Percentiles rank a stretch among this genome's conserved stretches.
Conservation (phyloP, 1,140 invertebrate species). For the Sipha flava region DNA sequence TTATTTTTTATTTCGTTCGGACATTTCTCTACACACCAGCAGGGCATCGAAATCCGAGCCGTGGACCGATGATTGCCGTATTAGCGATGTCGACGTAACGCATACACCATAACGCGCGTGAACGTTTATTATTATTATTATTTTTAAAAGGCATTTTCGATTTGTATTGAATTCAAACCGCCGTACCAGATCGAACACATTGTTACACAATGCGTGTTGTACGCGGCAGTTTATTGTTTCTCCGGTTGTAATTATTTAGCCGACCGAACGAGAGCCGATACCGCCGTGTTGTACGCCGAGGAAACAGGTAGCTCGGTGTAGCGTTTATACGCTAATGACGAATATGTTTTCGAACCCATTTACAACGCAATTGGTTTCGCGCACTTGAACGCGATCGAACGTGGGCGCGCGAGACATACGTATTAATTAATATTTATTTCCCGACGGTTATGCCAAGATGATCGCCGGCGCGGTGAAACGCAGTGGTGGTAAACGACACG, state of each 20-base stretch:
- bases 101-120: too few relatives aligned
- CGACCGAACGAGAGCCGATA: neutral
- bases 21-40: too few relatives aligned
- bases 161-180: too few relatives aligned
- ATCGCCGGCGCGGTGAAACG: neutral
- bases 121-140: too few relatives aligned
- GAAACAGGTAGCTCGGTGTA: neutral
- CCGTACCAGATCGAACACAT: too few relatives aligned
- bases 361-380: neutral
- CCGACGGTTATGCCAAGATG: neutral
- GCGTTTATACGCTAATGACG: neutral
- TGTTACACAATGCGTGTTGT: neutral
- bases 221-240: neutral
- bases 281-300: too few relatives aligned
- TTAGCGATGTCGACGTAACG: too few relatives aligned
- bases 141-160: too few relatives aligned
- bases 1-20: too few relatives aligned
- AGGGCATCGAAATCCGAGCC: too few relatives aligned
- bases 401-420: neutral
- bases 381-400: neutral
- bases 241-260: neutral
- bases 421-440: neutral
- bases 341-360: neutral
- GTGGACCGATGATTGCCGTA: too few relatives aligned
- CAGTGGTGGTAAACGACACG: neutral